These are phyloP conservation scores for Poeciliopsis turneri DNA, from an alignment of 2,797 vertebrate genomes.

Conservation along the genomic window DNA sequence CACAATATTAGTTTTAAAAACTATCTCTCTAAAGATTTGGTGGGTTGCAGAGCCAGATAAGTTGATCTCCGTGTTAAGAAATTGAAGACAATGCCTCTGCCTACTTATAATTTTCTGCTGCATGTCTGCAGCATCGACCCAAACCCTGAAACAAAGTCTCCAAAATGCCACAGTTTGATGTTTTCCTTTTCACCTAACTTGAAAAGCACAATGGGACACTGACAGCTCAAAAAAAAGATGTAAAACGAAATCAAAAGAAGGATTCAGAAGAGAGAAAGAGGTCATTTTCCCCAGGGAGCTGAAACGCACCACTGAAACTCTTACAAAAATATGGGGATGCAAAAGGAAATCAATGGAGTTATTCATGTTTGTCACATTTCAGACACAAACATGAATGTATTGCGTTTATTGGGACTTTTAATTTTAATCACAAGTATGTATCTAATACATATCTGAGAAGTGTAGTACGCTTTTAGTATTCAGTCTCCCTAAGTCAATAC, in stretches of 20 bases:
- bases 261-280: constrained; percentile 10
- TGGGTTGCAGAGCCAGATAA: not conserved
- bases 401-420: not conserved
- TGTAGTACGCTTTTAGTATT: not conserved
- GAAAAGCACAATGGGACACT: not conserved
- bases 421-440: not conserved
- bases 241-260: not conserved
- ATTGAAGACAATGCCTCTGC: not conserved
- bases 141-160: not conserved
- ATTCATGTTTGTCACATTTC: not conserved
- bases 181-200: not conserved
- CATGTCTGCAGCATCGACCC: not conserved
- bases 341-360: not conserved
- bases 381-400: not conserved
- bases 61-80: not conserved
- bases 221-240: not conserved
- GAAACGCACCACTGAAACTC: constrained; percentile 5
- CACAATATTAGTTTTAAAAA: not conserved
- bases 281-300: not conserved
- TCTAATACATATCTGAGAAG: not conserved
- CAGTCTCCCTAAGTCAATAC: not conserved
- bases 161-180: not conserved
- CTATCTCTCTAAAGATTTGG: not conserved
- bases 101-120: not conserved
- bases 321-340: constrained; percentile 16